Evolutionary conservation across 2,888 invertebrate genomes (phyloP), one percentile per base, ranked within the genome.

Genomic region (Drepanosiphum platanoidis): DNA sequence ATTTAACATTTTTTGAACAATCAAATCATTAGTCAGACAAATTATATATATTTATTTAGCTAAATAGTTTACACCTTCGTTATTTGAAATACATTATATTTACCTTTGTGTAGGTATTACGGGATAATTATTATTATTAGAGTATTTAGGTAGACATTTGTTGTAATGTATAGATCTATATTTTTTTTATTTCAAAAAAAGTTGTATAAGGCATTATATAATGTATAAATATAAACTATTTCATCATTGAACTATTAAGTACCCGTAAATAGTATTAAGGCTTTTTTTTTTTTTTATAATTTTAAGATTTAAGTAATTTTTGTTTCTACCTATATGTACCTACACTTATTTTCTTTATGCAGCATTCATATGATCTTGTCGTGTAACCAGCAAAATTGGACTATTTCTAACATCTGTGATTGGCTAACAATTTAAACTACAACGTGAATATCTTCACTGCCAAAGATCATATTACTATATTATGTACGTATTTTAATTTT

Each of bases 381-480:
- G 30, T 71, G 58, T 70, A 70, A 80, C 52, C 36, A 39, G 70
- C 36, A 80, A 80, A 70, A 80, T 80, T 80, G 52, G 22, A 80
- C 52, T 70, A 52, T 70, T 68, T 80, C 52, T 80, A 58, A 70
- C 36, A 68, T 32, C 36, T 34, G 36, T 5, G 30, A 70, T 70
- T 71, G 27, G 27, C 36, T 80, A 70, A 58, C 46, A 70, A 36
- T 80, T 80, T 52, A 70, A 71, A 58, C 30, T 27, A 46, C 52
- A 70, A 27, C 34, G 30, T 71, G 80, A 30, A 58, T 71, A 81
- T 58, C 36, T 71, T 81, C 70, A 81, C 70, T 81, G 13, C 30
- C 80, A 80, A 80, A 58, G 70, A 70, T 80, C 80, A 81, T 9
- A 80, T 70, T 30, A 58, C 22, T 71, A 58, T 70, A 70, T 52